phyloP scores from a whole-genome alignment of 2,797 vertebrate genomes.

The Ceryle rudis region DNA sequence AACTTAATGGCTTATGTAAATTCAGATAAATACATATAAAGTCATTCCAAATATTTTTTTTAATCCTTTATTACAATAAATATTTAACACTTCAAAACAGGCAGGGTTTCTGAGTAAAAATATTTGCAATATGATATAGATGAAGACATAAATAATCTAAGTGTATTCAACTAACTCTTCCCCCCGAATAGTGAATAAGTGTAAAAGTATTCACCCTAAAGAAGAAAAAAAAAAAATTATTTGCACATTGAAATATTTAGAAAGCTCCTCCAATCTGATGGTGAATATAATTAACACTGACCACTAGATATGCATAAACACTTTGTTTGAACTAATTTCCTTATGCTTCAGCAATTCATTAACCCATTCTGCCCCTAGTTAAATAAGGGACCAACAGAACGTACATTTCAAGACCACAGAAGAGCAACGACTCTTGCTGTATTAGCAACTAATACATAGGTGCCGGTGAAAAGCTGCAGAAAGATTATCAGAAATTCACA shows the following conservation, averaged over 20 bases:
- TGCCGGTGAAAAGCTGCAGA: background rate
- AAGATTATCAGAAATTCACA: background rate
- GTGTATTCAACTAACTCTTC: fast-evolving
- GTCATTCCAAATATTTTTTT: background rate
- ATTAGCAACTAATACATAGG: background rate
- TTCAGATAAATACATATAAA: background rate
- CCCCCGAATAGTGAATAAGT: background rate
- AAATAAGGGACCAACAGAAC: background rate
- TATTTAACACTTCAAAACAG: background rate
- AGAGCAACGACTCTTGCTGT: background rate
- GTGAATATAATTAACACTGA: background rate
- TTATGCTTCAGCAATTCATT: background rate
- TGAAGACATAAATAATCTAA: background rate
- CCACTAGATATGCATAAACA: background rate
- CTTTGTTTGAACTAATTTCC: background rate
- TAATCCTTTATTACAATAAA: background rate
- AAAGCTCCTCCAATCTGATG: background rate
- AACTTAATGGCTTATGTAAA: background rate
- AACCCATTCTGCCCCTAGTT: background rate
- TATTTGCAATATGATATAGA: background rate
- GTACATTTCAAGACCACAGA: background rate
- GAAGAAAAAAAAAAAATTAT: background rate
- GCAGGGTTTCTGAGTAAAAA: background rate
- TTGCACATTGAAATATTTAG: background rate
- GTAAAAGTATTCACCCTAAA: background rate